Conservation (phyloP, 1,140 invertebrate species). For the Cherax destructor region DNA sequence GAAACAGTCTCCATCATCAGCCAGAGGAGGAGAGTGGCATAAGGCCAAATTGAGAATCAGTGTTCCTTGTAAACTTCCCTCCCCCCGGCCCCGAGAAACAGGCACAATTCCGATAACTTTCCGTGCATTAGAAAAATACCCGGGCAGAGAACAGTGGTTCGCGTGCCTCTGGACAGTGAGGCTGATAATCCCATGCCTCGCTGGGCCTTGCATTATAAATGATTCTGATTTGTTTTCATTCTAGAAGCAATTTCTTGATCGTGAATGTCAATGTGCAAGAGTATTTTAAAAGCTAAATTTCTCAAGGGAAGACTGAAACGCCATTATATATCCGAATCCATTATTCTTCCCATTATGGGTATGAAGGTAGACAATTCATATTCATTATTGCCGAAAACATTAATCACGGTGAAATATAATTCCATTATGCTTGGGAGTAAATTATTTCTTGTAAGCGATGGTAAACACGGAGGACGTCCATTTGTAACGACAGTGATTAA, state of each 20-base stretch:
- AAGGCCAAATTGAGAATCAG: constrained; percentile 10
- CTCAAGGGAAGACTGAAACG: not conserved
- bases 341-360: not conserved
- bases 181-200: not conserved
- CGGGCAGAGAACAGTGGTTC: not conserved
- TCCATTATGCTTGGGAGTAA: not conserved
- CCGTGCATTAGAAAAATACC: not conserved
- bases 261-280: constrained; percentile 3
- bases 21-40: not conserved
- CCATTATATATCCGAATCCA: not conserved
- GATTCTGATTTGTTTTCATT: constrained; percentile 1
- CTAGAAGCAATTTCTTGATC: constrained; percentile 12
- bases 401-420: not conserved
- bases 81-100: not conserved
- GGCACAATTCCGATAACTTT: constrained; percentile 11
- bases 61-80: not conserved
- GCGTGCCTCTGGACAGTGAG: not conserved
- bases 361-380: not conserved
- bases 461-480: not conserved
- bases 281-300: not conserved
- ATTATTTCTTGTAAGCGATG: not conserved
- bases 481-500: not conserved
- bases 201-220: constrained; percentile 1
- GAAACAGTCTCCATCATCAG: not conserved
- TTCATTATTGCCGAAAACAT: not conserved